Conservation (phyloP, 2,888 invertebrate genomes). For the Neoascia interrupta region DNA sequence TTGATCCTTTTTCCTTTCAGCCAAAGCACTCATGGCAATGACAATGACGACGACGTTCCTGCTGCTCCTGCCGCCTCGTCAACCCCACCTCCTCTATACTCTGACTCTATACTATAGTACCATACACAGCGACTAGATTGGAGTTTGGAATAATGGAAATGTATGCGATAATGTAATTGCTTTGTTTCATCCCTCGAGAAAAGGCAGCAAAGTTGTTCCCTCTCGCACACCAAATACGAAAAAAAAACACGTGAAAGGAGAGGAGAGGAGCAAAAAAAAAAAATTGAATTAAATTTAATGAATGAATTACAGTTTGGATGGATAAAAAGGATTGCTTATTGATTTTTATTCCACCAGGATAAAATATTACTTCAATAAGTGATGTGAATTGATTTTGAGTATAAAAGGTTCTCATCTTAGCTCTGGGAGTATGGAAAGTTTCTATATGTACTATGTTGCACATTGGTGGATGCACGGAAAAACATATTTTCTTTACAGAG, state of each 20-base stretch:
- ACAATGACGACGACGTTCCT: conserved; percentile 55
- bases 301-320: conserved; percentile 71
- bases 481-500: too few species aligned
- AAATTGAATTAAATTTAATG: conserved; percentile 73
- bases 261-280: conserved; percentile 35
- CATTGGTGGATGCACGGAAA: too few species aligned
- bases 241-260: neutral
- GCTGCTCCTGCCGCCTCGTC: conserved; percentile 6
- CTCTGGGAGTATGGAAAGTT: too few species aligned
- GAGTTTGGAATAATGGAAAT: conserved; percentile 70
- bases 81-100: neutral
- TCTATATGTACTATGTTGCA: too few species aligned
- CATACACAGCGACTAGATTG: conserved; percentile 58
- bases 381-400: conserved; percentile 69
- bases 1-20: conserved; percentile 67
- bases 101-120: neutral
- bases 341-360: conserved; percentile 70
- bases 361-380: conserved; percentile 69
- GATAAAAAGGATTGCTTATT: conserved; percentile 72
- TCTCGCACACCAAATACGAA: conserved; percentile 20
- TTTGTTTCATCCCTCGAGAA: conserved; percentile 71
- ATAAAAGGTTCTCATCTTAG: conserved; percentile 59
- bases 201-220: conserved; percentile 53
- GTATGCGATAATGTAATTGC: conserved; percentile 73
- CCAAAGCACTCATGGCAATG: conserved; percentile 66